These are phyloP conservation scores for Neomonachus schauinslandi DNA, from an alignment of 2,113 vertebrate genomes.

Conservation along the genomic window DNA sequence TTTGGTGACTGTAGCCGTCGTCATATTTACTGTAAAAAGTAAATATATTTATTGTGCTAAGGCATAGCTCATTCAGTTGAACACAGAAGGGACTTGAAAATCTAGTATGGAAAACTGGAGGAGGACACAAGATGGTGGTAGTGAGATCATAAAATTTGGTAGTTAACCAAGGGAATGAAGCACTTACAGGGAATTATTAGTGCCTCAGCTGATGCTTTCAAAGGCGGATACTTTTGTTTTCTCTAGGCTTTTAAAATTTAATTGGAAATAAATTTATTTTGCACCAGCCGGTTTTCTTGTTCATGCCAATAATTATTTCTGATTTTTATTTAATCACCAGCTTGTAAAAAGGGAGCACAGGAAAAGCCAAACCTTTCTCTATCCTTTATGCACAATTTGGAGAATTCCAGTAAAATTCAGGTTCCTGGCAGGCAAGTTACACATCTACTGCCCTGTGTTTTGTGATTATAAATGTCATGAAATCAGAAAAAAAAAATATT, in stretches of 20 bases:
- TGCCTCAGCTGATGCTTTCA: background rate
- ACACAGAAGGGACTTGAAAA: background rate
- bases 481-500: background rate
- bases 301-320: background rate
- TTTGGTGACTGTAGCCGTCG: background rate
- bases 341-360: background rate
- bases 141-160: background rate
- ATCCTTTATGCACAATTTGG: background rate
- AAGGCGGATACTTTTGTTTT: background rate
- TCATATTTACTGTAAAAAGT: background rate
- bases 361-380: background rate
- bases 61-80: background rate
- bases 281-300: background rate
- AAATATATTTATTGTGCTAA: background rate
- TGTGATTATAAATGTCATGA: conserved; percentile 1
- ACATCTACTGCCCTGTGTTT: background rate
- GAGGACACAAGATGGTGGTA: background rate
- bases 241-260: background rate
- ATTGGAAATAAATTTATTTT: background rate
- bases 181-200: background rate
- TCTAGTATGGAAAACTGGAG: background rate
- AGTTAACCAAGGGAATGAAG: background rate
- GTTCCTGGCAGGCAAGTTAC: background rate
- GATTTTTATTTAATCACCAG: background rate
- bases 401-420: conserved; percentile 8